Evolutionary conservation across 2,113 vertebrate species (phyloP).

Genomic region (Aegypius monachus): DNA sequence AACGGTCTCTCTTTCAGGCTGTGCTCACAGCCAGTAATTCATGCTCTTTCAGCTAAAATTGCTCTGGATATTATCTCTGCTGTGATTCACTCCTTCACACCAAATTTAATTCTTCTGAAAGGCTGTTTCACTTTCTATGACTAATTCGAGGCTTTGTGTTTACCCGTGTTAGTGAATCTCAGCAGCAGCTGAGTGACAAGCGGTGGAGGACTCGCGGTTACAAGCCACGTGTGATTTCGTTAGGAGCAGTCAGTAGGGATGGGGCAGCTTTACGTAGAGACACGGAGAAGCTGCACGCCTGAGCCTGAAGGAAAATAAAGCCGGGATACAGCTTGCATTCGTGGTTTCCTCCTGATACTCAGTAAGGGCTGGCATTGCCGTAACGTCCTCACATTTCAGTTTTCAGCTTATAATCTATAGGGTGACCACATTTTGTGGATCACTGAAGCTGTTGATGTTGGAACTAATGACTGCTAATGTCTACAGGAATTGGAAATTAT

Average conservation of each 20-base stretch:
- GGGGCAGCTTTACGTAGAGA: not conserved
- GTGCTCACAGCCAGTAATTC: not conserved
- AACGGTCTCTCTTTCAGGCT: not conserved
- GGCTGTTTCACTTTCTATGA: not conserved
- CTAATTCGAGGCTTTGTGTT: not conserved
- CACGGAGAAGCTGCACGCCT: not conserved
- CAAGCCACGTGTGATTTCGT: not conserved
- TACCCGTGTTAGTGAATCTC: rapidly evolving
- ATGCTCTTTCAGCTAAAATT: not conserved
- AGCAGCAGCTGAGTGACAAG: not conserved
- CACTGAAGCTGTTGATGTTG: not conserved
- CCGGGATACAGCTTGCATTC: not conserved
- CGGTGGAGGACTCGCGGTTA: not conserved
- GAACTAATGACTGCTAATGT: not conserved
- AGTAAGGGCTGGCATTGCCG: rapidly evolving
- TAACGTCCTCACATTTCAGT: rapidly evolving
- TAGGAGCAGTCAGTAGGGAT: not conserved
- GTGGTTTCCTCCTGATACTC: not conserved
- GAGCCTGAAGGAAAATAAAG: not conserved
- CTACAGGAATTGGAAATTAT: not conserved
- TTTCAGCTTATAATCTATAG: not conserved
- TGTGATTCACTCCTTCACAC: not conserved
- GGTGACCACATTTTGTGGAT: rapidly evolving
- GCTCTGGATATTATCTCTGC: not conserved
- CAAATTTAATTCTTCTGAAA: not conserved